Conservation (phyloP, 2,797 vertebrate genomes). For the Psittacula echo region DNA sequence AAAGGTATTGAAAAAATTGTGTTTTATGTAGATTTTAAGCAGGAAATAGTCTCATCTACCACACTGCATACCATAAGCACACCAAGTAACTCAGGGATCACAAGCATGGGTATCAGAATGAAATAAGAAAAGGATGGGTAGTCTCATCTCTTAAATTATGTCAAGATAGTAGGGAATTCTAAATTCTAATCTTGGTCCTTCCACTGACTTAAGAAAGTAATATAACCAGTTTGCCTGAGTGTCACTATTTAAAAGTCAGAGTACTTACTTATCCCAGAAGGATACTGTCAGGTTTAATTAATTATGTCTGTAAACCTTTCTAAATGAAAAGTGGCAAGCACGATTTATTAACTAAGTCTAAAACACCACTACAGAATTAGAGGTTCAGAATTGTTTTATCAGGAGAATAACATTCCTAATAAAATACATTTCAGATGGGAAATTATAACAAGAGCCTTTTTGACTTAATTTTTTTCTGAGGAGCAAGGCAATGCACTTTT, state of each 20-base stretch:
- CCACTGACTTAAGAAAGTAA: background rate
- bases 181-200: constrained; percentile 3
- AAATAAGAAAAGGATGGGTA: background rate
- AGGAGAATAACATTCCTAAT: constrained; percentile 40
- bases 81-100: background rate
- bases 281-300: constrained; percentile 44
- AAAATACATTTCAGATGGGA: constrained; percentile 39
- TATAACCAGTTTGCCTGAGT: constrained; percentile 13
- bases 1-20: background rate
- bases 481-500: background rate
- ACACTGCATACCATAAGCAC: background rate
- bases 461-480: constrained; percentile 4
- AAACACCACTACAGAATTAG: constrained; percentile 23
- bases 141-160: background rate
- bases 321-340: constrained; percentile 51
- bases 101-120: background rate
- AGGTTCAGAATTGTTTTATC: constrained; percentile 18
- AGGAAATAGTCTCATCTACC: background rate
- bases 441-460: constrained; percentile 14
- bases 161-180: background rate
- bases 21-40: background rate
- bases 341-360: constrained; percentile 53
- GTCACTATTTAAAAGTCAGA: background rate
- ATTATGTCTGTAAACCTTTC: constrained; percentile 47
- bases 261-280: constrained; percentile 19